Conservation (phyloP, 2,797 vertebrate species). For the Acanthurus tractus region DNA sequence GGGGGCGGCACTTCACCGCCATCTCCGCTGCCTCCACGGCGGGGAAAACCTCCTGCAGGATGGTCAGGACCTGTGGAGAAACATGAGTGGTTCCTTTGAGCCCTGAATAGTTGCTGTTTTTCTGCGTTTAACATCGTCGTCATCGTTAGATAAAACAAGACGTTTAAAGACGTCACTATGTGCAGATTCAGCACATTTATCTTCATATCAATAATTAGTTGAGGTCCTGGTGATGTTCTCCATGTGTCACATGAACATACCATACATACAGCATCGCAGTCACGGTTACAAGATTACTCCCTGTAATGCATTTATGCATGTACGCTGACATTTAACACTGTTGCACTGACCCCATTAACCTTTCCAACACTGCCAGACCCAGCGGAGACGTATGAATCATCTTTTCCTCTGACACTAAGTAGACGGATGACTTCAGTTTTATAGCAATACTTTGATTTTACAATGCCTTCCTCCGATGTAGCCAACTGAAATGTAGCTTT, state of each 20-base stretch:
- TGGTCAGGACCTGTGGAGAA: constrained; percentile 89
- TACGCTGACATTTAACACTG: constrained; percentile 7
- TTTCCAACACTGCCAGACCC: not conserved
- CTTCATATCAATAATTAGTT: not conserved
- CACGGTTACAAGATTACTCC: not conserved
- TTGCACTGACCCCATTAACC: constrained; percentile 11
- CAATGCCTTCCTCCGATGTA: not conserved
- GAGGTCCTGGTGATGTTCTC: not conserved
- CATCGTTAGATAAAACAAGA: too few species aligned
- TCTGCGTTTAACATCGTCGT: too few species aligned
- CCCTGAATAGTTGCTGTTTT: too few species aligned
- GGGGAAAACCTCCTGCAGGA: constrained; percentile 93
- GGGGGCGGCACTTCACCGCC: constrained; percentile 91
- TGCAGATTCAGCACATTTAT: too few species aligned
- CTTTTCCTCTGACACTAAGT: constrained; percentile 3
- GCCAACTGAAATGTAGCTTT: not conserved
- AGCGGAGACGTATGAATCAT: not conserved
- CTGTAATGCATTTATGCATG: constrained; percentile 8
- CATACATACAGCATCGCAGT: not conserved
- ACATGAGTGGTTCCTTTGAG: not conserved
- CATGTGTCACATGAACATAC: not conserved
- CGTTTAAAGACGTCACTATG: too few species aligned
- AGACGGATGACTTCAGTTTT: not conserved
- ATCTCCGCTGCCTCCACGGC: constrained; percentile 95
- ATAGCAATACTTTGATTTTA: not conserved